Evolutionary conservation across 2,888 invertebrate genomes (phyloP).

Genomic region (Agonopterix arenella): DNA sequence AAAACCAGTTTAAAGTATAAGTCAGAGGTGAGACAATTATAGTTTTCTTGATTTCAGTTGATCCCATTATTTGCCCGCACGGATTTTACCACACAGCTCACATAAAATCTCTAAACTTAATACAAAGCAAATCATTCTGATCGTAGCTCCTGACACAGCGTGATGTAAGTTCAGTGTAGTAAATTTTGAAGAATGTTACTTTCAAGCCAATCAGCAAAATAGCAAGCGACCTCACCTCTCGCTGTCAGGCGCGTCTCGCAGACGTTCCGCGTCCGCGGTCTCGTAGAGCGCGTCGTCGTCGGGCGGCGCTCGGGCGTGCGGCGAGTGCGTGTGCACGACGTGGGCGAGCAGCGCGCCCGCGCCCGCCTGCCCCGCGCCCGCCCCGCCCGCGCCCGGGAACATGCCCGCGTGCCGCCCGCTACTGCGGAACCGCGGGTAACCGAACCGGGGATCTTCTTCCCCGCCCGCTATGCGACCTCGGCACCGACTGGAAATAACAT

Average conservation of each 20-base stretch:
- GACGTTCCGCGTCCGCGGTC: slow-evolving; percentile 85
- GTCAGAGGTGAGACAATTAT: no score
- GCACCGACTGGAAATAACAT: slow-evolving; percentile 61
- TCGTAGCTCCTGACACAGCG: no score
- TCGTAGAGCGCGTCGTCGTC: slow-evolving; percentile 93
- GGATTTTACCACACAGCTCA: no score
- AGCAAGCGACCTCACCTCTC: slow-evolving; percentile 83
- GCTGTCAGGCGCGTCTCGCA: slow-evolving; percentile 89
- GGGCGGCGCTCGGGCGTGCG: slow-evolving; percentile 61
- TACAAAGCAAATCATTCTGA: no score
- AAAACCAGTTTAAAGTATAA: no score
- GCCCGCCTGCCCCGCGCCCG: slow-evolving; percentile 40
- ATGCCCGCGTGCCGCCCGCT: slow-evolving; percentile 53
- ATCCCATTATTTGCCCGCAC: no score
- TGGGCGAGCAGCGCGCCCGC: slow-evolving; percentile 50
- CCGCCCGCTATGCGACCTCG: slow-evolving; percentile 51
- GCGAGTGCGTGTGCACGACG: slow-evolving; percentile 56
- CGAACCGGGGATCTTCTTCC: slow-evolving; percentile 85
- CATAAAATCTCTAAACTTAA: no score
- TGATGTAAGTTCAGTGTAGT: no score
- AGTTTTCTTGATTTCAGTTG: no score
- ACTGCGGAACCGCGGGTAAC: slow-evolving; percentile 81
- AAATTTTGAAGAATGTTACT: no score
- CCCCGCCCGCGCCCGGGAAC: slow-evolving; percentile 53
- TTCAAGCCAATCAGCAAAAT: neutral